A percentile compares a stretch with the other conserved stretches of the same genome.
phyloP scores from a whole-genome alignment of 2,797 vertebrate genomes.

The Coregonus suidteri region DNA sequence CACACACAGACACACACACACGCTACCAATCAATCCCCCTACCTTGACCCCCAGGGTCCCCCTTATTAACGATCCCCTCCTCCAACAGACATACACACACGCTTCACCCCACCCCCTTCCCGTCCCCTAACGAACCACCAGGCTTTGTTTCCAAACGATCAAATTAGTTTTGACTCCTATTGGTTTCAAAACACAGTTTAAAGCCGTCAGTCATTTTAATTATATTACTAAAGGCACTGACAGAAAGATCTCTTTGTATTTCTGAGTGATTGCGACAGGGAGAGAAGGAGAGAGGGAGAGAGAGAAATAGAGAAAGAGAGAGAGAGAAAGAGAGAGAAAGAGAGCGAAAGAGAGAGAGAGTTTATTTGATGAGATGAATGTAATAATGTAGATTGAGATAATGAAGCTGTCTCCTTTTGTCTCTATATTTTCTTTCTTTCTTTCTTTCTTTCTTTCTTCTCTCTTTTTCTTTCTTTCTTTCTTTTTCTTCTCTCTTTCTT shows the following conservation, averaged over 20 bases:
- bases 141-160: slow-evolving; percentile 76
- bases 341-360: slow-evolving; percentile 33
- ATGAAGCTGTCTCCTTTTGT: slow-evolving; percentile 66
- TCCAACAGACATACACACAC: slow-evolving; percentile 1
- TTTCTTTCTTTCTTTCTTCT: too few relatives aligned
- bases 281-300: slow-evolving; percentile 21
- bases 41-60: slow-evolving; percentile 57
- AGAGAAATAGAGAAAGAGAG: too few relatives aligned
- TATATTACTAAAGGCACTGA: slow-evolving; percentile 77
- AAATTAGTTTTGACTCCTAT: slow-evolving; percentile 78
- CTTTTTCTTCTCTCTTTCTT: too few relatives aligned
- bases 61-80: slow-evolving; percentile 49
- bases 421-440: slow-evolving; percentile 52
- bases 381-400: slow-evolving; percentile 77
- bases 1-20: slow-evolving; percentile 19
- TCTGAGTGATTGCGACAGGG: slow-evolving; percentile 46
- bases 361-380: slow-evolving; percentile 75
- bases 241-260: slow-evolving; percentile 80
- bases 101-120: slow-evolving; percentile 41
- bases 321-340: too few relatives aligned
- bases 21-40: slow-evolving; percentile 14
- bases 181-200: slow-evolving; percentile 71
- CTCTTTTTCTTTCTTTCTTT: too few relatives aligned
- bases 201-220: slow-evolving; percentile 84
- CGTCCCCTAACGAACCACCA: slow-evolving; percentile 65